phyloP scores from a whole-genome alignment of 2,113 vertebrate genomes.

The Syngnathus scovelli region DNA sequence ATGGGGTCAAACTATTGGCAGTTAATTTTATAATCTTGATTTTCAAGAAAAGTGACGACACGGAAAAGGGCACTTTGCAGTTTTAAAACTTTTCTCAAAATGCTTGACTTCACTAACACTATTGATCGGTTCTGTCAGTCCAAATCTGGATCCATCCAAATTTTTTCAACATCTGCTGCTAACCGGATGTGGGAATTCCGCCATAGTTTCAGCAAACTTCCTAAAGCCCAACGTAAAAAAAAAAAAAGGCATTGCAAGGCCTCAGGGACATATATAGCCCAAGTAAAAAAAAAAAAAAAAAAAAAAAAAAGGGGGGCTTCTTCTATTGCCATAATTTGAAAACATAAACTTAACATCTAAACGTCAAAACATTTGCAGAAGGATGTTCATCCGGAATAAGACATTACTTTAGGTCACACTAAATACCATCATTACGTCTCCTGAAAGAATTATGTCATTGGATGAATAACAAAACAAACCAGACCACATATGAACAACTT shows the following conservation, averaged over 20 bases:
- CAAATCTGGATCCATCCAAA: no score
- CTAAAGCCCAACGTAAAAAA: no score
- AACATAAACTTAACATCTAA: not conserved
- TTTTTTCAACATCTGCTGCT: no score
- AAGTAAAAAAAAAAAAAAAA: not conserved
- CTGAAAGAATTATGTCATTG: conserved; percentile 58
- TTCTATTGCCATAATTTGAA: conserved; percentile 26
- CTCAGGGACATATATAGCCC: no score
- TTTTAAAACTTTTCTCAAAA: no score
- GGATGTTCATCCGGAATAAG: conserved; percentile 25
- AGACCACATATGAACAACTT: conserved; percentile 66
- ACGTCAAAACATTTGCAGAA: not conserved
- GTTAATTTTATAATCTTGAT: no score
- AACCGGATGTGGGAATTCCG: no score
- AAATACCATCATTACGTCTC: conserved; percentile 63
- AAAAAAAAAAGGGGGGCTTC: not conserved
- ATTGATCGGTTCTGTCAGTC: no score
- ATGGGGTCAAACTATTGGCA: not conserved
- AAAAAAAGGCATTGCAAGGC: not conserved
- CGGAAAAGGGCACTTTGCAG: no score
- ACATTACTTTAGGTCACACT: conserved; percentile 38
- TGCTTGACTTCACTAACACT: no score
- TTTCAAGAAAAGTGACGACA: no score
- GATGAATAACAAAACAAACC: conserved; percentile 66
- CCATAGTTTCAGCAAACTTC: no score